These are phyloP conservation scores for Neolamprologus falcicula DNA, from an alignment of 2,113 vertebrate species.

Conservation along the genomic window DNA sequence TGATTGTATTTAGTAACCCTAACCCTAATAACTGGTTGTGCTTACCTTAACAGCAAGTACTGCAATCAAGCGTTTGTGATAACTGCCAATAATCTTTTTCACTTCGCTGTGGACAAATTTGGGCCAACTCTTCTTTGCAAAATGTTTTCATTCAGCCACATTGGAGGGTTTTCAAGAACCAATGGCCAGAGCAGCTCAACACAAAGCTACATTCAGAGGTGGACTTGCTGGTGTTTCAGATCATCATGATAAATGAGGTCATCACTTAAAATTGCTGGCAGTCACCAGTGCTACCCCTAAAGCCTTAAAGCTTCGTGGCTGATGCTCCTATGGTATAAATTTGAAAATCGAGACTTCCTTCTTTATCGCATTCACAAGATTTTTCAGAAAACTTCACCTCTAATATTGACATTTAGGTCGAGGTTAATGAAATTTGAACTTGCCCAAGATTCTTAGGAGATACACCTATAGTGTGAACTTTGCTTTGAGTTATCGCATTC, in stretches of 20 bases:
- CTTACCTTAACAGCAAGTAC: not conserved
- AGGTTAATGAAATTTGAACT: not conserved
- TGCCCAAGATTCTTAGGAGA: not conserved
- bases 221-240: not conserved
- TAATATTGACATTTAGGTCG: not conserved
- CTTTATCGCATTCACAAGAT: not conserved
- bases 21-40: not conserved
- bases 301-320: not conserved
- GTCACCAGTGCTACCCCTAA: not conserved
- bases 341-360: not conserved
- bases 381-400: not conserved
- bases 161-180: not conserved
- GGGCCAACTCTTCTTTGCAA: not conserved
- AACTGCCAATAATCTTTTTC: not conserved
- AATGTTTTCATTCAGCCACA: not conserved
- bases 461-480: not conserved
- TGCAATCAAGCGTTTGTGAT: not conserved
- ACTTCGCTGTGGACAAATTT: not conserved
- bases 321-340: not conserved
- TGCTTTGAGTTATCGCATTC: not conserved
- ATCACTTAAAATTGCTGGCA: rapidly evolving
- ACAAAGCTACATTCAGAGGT: not conserved
- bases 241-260: not conserved
- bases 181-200: not conserved
- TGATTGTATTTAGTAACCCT: not conserved